These are phyloP conservation scores for Apamea anceps DNA, from an alignment of 2,888 invertebrate genomes.

Conservation along the genomic window DNA sequence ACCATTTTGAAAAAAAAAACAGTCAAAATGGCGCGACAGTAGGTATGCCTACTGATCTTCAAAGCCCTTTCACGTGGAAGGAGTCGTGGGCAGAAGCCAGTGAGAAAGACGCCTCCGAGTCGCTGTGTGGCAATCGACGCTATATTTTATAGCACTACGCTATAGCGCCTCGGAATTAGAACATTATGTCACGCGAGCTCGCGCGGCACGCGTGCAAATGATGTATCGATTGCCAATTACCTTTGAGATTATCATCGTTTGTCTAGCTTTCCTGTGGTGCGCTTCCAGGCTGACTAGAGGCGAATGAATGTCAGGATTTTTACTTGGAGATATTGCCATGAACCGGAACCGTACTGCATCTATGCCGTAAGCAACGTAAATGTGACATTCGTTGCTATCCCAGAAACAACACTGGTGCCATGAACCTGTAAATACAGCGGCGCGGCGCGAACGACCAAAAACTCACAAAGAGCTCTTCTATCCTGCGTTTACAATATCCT, in stretches of 20 bases:
- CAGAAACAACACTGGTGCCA: not conserved
- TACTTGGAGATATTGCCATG: not conserved
- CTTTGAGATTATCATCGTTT: not conserved
- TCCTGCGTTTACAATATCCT: not conserved
- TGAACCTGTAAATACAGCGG: not conserved
- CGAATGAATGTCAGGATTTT: not conserved
- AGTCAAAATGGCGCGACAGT: not conserved
- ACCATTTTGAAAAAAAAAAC: too few species aligned
- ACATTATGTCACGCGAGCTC: constrained; percentile 8
- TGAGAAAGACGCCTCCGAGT: not conserved
- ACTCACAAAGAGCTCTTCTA: not conserved
- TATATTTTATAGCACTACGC: constrained; percentile 10
- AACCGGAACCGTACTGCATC: not conserved
- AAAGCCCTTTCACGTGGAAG: not conserved
- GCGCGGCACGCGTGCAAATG: not conserved
- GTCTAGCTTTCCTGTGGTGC: not conserved
- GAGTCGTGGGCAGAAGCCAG: not conserved
- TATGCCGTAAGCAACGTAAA: not conserved
- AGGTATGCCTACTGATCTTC: not conserved
- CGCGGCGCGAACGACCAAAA: not conserved
- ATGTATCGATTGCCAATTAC: constrained; percentile 34
- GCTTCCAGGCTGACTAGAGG: not conserved
- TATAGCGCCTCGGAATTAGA: constrained; percentile 25
- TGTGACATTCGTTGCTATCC: not conserved
- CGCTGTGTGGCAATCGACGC: constrained; percentile 29